phyloP scores from a whole-genome alignment of 2,113 vertebrate genomes.

The Tamias sibiricus region DNA sequence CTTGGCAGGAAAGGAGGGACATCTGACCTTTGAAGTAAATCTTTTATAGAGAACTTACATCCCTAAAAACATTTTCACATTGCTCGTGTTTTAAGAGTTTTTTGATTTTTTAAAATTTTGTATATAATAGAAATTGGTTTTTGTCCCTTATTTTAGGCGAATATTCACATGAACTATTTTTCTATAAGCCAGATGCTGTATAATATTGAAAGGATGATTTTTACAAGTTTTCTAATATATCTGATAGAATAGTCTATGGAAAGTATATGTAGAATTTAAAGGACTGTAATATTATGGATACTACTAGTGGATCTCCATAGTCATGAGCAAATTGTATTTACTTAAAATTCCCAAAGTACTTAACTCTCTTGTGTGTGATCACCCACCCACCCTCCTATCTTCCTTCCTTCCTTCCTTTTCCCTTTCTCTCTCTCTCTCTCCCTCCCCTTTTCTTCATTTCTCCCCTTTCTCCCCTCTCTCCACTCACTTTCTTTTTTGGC shows the following conservation, averaged over 20 bases:
- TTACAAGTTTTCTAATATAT: background rate
- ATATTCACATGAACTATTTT: background rate
- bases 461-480: too few species aligned
- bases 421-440: too few species aligned
- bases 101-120: background rate
- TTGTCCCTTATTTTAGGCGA: background rate
- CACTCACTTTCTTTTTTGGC: too few species aligned
- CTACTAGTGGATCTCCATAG: background rate
- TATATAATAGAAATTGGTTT: background rate
- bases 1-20: too few species aligned
- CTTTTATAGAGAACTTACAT: too few species aligned
- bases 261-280: background rate
- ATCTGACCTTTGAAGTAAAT: background rate
- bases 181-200: background rate
- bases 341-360: background rate
- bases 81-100: background rate
- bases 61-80: background rate
- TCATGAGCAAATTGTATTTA: background rate
- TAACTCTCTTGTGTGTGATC: background rate
- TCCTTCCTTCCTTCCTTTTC: too few species aligned
- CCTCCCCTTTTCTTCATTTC: too few species aligned
- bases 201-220: background rate
- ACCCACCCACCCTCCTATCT: too few species aligned
- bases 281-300: background rate
- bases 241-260: background rate